phyloP scores from a whole-genome alignment of 1,140 invertebrate species.

The Neelides sp. region DNA sequence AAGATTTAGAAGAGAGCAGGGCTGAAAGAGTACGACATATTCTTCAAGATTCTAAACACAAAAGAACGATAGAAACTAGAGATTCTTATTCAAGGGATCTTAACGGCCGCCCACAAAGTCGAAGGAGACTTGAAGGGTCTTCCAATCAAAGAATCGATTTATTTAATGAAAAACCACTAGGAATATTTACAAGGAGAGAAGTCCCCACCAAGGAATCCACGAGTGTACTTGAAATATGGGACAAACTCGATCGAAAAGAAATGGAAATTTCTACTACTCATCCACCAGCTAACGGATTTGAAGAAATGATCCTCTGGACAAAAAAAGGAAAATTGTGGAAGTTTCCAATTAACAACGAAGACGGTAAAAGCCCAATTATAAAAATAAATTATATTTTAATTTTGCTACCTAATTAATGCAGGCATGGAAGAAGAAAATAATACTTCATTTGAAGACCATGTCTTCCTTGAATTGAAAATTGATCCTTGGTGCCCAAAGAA shows the following conservation, averaged over 20 bases:
- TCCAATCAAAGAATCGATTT: constrained; percentile 37
- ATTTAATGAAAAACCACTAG: constrained; percentile 44
- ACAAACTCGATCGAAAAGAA: constrained; percentile 49
- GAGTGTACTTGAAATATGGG: constrained; percentile 49
- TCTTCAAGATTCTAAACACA: constrained; percentile 26
- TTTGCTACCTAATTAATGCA: constrained; percentile 33
- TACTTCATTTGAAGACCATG: constrained; percentile 77
- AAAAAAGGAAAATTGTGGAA: constrained; percentile 89
- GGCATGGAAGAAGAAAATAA: constrained; percentile 64
- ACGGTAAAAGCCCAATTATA: constrained; percentile 48
- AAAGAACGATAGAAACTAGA: not conserved
- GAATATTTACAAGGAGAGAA: constrained; percentile 43
- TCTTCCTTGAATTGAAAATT: constrained; percentile 78
- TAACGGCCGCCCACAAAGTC: constrained; percentile 17
- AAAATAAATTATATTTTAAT: constrained; percentile 9
- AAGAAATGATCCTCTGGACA: constrained; percentile 89
- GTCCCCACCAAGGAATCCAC: constrained; percentile 14
- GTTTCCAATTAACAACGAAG: constrained; percentile 95
- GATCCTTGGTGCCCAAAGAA: constrained; percentile 73
- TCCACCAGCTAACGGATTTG: constrained; percentile 73
- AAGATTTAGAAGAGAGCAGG: constrained; percentile 7
- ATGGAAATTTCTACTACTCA: constrained; percentile 48
- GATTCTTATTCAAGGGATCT: constrained; percentile 5
- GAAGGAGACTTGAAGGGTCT: not conserved
- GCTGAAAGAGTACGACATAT: constrained; percentile 38